Evolutionary conservation across 2,113 vertebrate genomes (phyloP).

Genomic region (Myxocyprinus asiaticus): DNA sequence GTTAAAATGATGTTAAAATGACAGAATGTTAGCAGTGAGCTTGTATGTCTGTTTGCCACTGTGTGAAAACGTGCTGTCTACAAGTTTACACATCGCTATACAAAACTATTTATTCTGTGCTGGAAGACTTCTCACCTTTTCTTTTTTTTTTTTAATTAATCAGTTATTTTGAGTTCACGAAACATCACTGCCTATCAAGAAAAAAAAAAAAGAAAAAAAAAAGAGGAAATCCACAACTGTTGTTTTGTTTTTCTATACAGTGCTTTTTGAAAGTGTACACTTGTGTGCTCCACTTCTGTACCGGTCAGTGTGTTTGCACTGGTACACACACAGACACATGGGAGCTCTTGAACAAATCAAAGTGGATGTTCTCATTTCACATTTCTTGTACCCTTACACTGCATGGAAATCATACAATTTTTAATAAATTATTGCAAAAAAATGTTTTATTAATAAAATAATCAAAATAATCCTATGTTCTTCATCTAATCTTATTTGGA

Average conservation of each 20-base stretch:
- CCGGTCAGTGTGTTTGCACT: constrained; percentile 76
- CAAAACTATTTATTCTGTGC: constrained; percentile 66
- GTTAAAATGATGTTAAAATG: constrained; percentile 64
- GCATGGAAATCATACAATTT: constrained; percentile 84
- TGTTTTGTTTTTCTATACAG: constrained; percentile 80
- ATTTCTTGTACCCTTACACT: constrained; percentile 86
- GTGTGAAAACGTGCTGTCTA: constrained; percentile 82
- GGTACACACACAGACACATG: constrained; percentile 47
- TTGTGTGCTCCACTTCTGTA: constrained; percentile 81
- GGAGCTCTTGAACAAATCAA: constrained; percentile 73
- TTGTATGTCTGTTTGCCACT: constrained; percentile 79
- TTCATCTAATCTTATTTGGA: not conserved
- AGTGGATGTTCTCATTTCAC: constrained; percentile 82
- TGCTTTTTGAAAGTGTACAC: constrained; percentile 79
- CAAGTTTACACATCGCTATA: constrained; percentile 77
- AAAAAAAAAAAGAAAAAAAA: constrained; percentile 75
- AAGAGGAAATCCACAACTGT: constrained; percentile 62
- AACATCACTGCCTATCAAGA: constrained; percentile 66
- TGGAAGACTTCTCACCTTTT: constrained; percentile 50
- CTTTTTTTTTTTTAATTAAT: constrained; percentile 61
- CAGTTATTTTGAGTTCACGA: constrained; percentile 67
- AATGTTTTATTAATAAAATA: constrained; percentile 89
- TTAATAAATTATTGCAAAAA: constrained; percentile 88
- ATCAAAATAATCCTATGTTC: constrained; percentile 57
- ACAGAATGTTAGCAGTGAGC: constrained; percentile 78